Evolutionary conservation across 35 echinoderm and acorn worm genomes (phyloP).

Genomic region (Lytechinus pictus): DNA sequence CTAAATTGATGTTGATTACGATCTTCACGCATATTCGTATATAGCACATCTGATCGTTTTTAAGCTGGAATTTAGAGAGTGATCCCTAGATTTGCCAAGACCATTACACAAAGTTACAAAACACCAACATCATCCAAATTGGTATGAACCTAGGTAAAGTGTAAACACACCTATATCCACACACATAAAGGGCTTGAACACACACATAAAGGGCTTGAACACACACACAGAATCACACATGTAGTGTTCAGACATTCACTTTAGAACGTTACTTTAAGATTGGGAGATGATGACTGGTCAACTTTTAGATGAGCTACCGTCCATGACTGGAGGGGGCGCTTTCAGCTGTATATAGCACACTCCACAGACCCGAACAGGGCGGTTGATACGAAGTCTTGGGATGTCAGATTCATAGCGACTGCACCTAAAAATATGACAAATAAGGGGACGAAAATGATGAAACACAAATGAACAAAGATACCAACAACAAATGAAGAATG

Average conservation of each 20-base stretch:
- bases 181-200: neutral
- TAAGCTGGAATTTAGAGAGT: neutral
- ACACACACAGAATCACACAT: neutral
- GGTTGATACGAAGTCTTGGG: conserved; percentile 62
- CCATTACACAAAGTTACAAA: neutral
- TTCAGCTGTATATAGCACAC: conserved; percentile 61
- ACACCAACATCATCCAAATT: neutral
- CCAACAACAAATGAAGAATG: no score
- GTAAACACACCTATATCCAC: neutral
- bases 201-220: neutral
- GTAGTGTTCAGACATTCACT: neutral
- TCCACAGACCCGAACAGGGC: conserved; percentile 77
- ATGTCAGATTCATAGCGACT: conserved; percentile 85
- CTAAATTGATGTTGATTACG: neutral
- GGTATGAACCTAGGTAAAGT: neutral
- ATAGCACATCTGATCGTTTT: neutral
- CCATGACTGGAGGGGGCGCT: conserved; percentile 7
- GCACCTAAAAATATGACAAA: conserved; percentile 64
- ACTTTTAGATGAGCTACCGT: neutral
- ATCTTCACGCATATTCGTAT: neutral
- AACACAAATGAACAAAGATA: no score
- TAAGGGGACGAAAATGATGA: neutral
- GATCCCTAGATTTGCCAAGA: neutral
- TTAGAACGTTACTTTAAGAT: neutral
- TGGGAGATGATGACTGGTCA: conserved; percentile 13